Base-by-base conservation (phyloP, 2,888 invertebrate genomes). In the Spatulosminthurus flaviceps region DNA sequence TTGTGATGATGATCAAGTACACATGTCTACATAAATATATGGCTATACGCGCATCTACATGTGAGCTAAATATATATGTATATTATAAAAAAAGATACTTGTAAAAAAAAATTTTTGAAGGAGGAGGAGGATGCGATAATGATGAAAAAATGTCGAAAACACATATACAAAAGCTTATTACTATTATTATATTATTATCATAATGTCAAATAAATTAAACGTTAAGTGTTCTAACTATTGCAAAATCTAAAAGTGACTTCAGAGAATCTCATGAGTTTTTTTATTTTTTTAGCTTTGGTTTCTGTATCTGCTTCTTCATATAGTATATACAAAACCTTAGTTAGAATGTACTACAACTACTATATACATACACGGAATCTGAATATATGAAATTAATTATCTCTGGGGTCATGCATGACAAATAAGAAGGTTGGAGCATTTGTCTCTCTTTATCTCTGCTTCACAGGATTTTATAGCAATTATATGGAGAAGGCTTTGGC, bases 1-100 rank as follows among this genome's bases (percentile, higher is more conserved):
- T 51, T 51, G 51, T 51, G 51, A 51, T 51, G 51, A 51, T 51
- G 51, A 51, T 51, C 51, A 51, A 51, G 51, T 51, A 51, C 51
- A 51, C 51, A 51, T 51, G 51, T 51, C 19, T 51, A 51, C 34
- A 34, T 34, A 34, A 34, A 34, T 51, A 51, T 51, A 51, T 51
- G 51, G 51, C 51, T 51, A 51, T n/a, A n/a, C 51, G n/a, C n/a
- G n/a, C n/a, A 13, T 51, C 16, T 51, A 51, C 16, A 11, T 19
- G 51, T 51, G 51, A 51, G 51, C 51, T 51, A 51, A 11, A 51
- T 51, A 9, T 19, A 51, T 51, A 51, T 51, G n/a, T 51, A 51
- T 13, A 41, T n/a, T 41, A 41, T 13, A 41, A 9, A 9, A 41
- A 9, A 41, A 9, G 7, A 41, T 41, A 41, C 13, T 9, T 9